Evolutionary conservation across 2,888 invertebrate genomes (phyloP), one percentile per base, ranked within the genome.

Genomic region (Calliopum simillimum): DNA sequence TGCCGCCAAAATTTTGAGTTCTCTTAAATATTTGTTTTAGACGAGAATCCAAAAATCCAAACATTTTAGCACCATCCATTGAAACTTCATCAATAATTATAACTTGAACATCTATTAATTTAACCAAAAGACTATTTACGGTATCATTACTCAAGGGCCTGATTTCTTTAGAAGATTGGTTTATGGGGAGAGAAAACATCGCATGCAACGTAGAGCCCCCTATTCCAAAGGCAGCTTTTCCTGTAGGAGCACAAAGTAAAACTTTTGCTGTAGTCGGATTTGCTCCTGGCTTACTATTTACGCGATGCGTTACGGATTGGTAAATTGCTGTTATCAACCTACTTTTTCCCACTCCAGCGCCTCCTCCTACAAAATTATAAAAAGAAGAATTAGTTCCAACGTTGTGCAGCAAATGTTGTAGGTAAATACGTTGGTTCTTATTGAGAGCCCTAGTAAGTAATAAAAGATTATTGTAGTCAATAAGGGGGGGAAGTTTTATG

Each of bases 31-130:
- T n/a, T n/a, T n/a, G n/a, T n/a, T n/a, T n/a, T n/a, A n/a, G n/a
- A n/a, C n/a, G n/a, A n/a, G n/a, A n/a, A n/a, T n/a, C n/a, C n/a
- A n/a, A n/a, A n/a, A n/a, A n/a, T n/a, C n/a, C n/a, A n/a, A n/a
- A n/a, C n/a, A n/a, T n/a, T n/a, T n/a, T 71, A 21, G 69, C 69
- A 0, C 64, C 71, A 23, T 66, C 72, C 68, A 70, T 70, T 12
- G 70, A 72, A 21, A 72, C 65, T 65, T 70, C 70, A 43, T 71
- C 73, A 59, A 73, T 68, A 21, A 71, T 71, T 1, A 71, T 56
- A 2, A 73, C n/a, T 43, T 71, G 71, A 13, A 73, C 16, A 13
- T 73, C 56, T 2, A 63, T 47, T 41, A 73, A 47, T 21, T 21
- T 69, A 12, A 61, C 47, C 44, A 64, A 23, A 2, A 71, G 2